Evolutionary conservation across 1,140 invertebrate genomes (phyloP).

Genomic region (Triops longicaudatus): DNA sequence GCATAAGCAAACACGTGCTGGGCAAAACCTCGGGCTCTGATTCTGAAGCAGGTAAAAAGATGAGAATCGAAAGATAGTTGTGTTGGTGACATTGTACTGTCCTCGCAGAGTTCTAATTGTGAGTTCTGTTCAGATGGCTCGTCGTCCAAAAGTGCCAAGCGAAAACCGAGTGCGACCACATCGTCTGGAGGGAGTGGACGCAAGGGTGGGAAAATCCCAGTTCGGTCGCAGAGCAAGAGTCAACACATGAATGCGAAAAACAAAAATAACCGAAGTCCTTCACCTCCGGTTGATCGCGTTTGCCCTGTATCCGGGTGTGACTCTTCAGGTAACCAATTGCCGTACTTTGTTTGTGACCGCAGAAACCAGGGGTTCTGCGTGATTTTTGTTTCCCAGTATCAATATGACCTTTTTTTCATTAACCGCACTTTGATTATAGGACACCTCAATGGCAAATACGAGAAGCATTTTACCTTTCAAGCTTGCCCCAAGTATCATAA

Average conservation of each 20-base stretch:
- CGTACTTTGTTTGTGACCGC: slow-evolving; percentile 58
- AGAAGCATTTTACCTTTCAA: slow-evolving; percentile 75
- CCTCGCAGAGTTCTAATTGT: too few species aligned
- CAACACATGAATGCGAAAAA: slow-evolving; percentile 26
- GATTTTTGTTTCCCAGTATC: slow-evolving; percentile 30
- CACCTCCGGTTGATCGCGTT: slow-evolving; percentile 47
- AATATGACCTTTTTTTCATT: slow-evolving; percentile 31
- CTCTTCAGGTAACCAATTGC: slow-evolving; percentile 56
- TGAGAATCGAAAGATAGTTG: too few species aligned
- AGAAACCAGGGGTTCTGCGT: slow-evolving; percentile 27
- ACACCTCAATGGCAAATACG: slow-evolving; percentile 55
- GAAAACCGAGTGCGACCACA: slow-evolving; percentile 19
- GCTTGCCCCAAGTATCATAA: slow-evolving; percentile 88
- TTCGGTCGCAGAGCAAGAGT: background rate
- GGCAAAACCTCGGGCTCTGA: slow-evolving; percentile 24
- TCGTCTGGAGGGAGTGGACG: slow-evolving; percentile 22
- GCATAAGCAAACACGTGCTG: slow-evolving; percentile 25
- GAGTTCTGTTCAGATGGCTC: slow-evolving; percentile 9
- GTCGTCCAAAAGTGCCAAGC: slow-evolving; percentile 22
- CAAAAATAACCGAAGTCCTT: slow-evolving; percentile 30
- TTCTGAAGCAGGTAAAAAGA: slow-evolving; percentile 19
- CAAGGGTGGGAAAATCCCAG: slow-evolving; percentile 13
- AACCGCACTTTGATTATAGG: slow-evolving; percentile 36
- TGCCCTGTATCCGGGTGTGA: slow-evolving; percentile 84
- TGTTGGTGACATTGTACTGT: background rate